A percentile compares a stretch with the other conserved stretches of the same genome.
phyloP scores from a whole-genome alignment of 2,888 invertebrate genomes.

The Caenorhabditis sp. region DNA sequence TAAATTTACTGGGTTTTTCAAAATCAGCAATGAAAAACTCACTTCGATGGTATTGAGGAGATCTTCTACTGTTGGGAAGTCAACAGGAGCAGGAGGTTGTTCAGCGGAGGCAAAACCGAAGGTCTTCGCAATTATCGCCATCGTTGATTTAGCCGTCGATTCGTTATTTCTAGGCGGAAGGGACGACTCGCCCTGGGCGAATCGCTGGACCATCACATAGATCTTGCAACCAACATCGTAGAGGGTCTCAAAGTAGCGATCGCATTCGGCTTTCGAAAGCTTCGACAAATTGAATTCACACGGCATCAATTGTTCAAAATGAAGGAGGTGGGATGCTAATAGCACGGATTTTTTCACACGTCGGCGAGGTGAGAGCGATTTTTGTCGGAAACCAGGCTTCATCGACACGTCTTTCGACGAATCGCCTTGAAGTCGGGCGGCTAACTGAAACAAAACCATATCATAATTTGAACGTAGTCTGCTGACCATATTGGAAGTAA shows the following conservation, averaged over 20 bases:
- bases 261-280: slow-evolving; percentile 1
- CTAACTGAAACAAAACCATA: slow-evolving; percentile 17
- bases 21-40: too few relatives aligned
- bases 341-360: not conserved
- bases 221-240: slow-evolving; percentile 27
- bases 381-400: not conserved
- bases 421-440: slow-evolving; percentile 14
- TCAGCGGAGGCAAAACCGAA: not conserved
- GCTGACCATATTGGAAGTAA: too few relatives aligned
- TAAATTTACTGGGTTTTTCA: slow-evolving; percentile 1
- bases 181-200: not conserved
- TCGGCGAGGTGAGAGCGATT: slow-evolving; percentile 3
- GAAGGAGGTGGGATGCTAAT: slow-evolving; percentile 7
- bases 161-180: not conserved
- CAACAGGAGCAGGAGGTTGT: not conserved
- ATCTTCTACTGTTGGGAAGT: not conserved
- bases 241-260: slow-evolving; percentile 7
- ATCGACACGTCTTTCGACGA: slow-evolving; percentile 8
- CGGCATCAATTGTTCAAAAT: slow-evolving; percentile 26
- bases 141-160: slow-evolving; percentile 4
- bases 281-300: slow-evolving; percentile 17
- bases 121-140: not conserved
- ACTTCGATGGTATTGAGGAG: not conserved
- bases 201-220: not conserved
- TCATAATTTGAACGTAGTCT: not conserved